Base-by-base conservation (phyloP, 2,113 vertebrate genomes). In the Leucoraja erinaceus region DNA sequence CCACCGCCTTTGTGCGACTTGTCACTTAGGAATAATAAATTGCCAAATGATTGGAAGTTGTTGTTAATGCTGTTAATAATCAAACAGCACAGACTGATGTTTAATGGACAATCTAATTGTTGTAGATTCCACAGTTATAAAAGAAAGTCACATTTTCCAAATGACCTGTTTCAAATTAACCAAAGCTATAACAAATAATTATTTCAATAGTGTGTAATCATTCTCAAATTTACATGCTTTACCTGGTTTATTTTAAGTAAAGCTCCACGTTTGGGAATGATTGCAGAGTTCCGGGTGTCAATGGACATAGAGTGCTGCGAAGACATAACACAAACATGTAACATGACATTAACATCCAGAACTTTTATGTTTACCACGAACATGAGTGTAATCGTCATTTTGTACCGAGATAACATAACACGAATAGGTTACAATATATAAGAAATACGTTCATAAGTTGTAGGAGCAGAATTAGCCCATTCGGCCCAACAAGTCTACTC, bases 231-330 rank as follows among this genome's bases (percentile, higher is more conserved):
- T 10, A 83, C 8, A 11, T 88, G 28, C 59, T 7, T 84, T 95
- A 97, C 98, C 98, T 99, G 98, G 96, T 98, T 99, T 93, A 99
- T 95, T 93, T 98, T 98, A 72, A 99, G 95, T 96, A 99, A 95
- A 94, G 98, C 97, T 38, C 98, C 98, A 95, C 95, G 96, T 94
- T 93, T 97, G 3, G 98, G 98, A 93, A 99, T 94, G 94, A 99
- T 99, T 6, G 97, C 96, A 10, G 98, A 98, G 93, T 98, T 99
- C 93, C 98, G 97, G 1, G 97, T 97, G 94, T 99, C 98, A 2
- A 99, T 94, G 0, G 98, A 96, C 97, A 99, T 97, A 0, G 98
- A 96, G 28, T 99, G 98, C 98, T 99, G 94, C 1, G 93, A 95
- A 94, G 93, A 94, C 63, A 93, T 31, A 79, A 47, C 59, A 77